phyloP scores from a whole-genome alignment of 2,113 vertebrate species.

The Ammodytes dubius region DNA sequence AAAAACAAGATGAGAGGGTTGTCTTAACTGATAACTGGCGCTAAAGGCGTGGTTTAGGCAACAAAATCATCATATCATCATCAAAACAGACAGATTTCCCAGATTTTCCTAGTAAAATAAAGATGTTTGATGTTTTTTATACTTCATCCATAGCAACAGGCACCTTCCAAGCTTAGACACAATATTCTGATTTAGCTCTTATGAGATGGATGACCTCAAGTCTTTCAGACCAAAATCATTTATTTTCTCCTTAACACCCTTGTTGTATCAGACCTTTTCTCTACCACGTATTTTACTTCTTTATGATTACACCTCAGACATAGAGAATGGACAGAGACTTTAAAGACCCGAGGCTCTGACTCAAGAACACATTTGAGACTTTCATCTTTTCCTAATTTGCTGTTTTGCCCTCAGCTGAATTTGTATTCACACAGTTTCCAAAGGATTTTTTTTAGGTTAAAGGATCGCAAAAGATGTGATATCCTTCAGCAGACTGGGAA shows the following conservation, averaged over 20 bases:
- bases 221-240: neutral
- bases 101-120: neutral
- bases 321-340: conserved; percentile 3
- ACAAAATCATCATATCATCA: neutral
- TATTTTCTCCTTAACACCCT: neutral
- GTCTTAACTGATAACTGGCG: neutral
- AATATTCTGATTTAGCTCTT: neutral
- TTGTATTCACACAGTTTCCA: neutral
- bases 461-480: neutral
- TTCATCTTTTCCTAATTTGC: conserved; percentile 31
- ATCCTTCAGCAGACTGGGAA: neutral
- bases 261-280: neutral
- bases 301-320: conserved; percentile 9
- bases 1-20: neutral
- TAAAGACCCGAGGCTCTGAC: conserved; percentile 18
- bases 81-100: too few relatives aligned
- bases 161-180: neutral
- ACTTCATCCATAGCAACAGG: neutral
- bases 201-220: neutral
- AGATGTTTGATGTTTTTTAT: neutral
- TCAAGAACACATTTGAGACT: conserved; percentile 11
- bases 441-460: neutral
- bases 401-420: conserved; percentile 23
- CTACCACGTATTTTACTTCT: neutral
- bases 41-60: neutral